phyloP scores from a whole-genome alignment of 2,888 invertebrate genomes.

The Chrysolina oricalcia region DNA sequence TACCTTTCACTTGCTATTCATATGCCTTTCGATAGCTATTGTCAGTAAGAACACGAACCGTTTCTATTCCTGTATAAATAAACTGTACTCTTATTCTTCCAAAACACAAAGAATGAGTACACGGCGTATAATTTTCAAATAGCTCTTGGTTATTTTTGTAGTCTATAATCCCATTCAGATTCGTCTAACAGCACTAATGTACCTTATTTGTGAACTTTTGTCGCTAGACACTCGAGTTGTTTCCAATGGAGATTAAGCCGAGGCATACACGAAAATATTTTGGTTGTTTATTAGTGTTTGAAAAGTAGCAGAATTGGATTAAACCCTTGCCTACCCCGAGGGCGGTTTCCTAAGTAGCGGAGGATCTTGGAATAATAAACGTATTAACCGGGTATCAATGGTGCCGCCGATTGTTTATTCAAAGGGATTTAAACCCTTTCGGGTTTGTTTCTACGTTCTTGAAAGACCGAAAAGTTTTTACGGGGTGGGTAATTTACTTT shows the following conservation, averaged over 20 bases:
- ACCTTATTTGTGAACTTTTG: slow-evolving; percentile 39
- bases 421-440: slow-evolving; percentile 17
- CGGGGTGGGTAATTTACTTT: not conserved
- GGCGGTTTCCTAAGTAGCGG: slow-evolving; percentile 37
- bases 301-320: slow-evolving; percentile 58
- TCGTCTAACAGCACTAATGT: slow-evolving; percentile 48
- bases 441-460: slow-evolving; percentile 20
- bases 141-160: slow-evolving; percentile 46
- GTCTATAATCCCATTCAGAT: slow-evolving; percentile 45
- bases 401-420: slow-evolving; percentile 30
- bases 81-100: slow-evolving; percentile 1
- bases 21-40: not conserved
- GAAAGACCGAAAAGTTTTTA: not conserved
- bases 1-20: not conserved
- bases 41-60: not conserved
- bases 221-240: slow-evolving; percentile 45
- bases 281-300: slow-evolving; percentile 52
- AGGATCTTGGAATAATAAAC: slow-evolving; percentile 29
- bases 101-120: slow-evolving; percentile 47
- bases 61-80: slow-evolving; percentile 1
- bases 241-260: slow-evolving; percentile 42
- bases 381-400: slow-evolving; percentile 29
- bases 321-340: slow-evolving; percentile 53
- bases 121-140: slow-evolving; percentile 43
- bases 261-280: slow-evolving; percentile 52